phyloP scores from a whole-genome alignment of 2,797 vertebrate species.

The Rhinophrynus dorsalis region DNA sequence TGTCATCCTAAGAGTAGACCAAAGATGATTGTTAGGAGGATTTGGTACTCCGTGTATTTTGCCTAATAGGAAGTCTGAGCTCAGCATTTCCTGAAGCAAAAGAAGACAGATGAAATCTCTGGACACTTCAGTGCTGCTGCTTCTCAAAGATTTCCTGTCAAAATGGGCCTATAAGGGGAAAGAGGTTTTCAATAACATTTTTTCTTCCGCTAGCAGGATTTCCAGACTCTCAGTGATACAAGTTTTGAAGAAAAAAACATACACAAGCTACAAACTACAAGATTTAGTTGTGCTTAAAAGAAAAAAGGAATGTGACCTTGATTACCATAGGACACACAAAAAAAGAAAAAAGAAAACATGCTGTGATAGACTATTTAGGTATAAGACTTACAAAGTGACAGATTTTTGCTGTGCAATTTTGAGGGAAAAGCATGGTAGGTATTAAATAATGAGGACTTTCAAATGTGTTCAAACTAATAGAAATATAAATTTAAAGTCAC shows the following conservation, averaged over 20 bases:
- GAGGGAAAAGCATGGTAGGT: no score
- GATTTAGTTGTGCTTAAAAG: slow-evolving; percentile 63
- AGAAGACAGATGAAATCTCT: slow-evolving; percentile 99
- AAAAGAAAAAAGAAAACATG: neutral
- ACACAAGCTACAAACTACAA: slow-evolving; percentile 58
- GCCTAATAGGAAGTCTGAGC: slow-evolving; percentile 96
- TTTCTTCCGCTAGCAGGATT: slow-evolving; percentile 82
- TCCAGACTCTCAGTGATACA: slow-evolving; percentile 74
- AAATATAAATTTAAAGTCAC: no score
- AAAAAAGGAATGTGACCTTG: slow-evolving; percentile 54
- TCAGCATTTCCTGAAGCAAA: slow-evolving; percentile 94
- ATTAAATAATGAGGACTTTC: no score
- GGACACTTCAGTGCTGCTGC: slow-evolving; percentile 93
- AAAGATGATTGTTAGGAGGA: slow-evolving; percentile 78
- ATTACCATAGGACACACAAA: neutral
- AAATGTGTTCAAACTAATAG: no score
- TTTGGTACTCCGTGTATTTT: slow-evolving; percentile 89
- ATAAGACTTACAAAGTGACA: no score
- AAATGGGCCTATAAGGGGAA: slow-evolving; percentile 91
- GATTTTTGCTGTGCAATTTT: no score
- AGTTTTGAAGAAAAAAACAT: slow-evolving; percentile 72
- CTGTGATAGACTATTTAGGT: neutral
- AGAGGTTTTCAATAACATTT: slow-evolving; percentile 89
- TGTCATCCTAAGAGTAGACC: slow-evolving; percentile 85
- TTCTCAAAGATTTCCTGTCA: slow-evolving; percentile 99